Base-by-base conservation (phyloP, 2,113 vertebrate genomes). In the Oryzias curvinotus region DNA sequence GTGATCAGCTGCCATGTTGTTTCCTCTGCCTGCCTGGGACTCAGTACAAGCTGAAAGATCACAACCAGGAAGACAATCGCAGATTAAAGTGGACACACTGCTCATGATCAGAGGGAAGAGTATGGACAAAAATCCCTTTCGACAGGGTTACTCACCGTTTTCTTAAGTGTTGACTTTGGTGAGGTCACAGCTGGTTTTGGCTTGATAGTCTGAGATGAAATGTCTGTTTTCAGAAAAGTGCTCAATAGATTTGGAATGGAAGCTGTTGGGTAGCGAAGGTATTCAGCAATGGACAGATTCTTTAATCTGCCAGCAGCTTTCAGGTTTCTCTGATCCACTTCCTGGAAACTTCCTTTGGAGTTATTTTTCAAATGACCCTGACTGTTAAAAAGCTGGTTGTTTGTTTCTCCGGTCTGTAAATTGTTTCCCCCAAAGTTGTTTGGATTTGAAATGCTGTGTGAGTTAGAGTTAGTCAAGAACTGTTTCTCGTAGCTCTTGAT, bases 351-450 rank as follows among this genome's bases (percentile, higher is more conserved):
- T 65, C 30, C 5, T 5, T 80, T 65, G 14, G 5, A 17, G 7
- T 80, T 73, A 7, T 78, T 74, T 15, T 87, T 73, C 41, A 25
- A 17, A 36, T n/a, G 63, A 56, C 26, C 47, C 25, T 61, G 44
- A 45, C 83, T 73, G 4, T 87, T 83, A 52, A 92, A 92, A 73
- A 89, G 90, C 50, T 57, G 49, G 81, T 92, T 91, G 91, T 82
- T 45, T 90, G 81, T 45, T 56, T 45, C 14, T 23, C 86, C 83
- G 73, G 78, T 89, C 43, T 90, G 83, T 19, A 68, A 65, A 56
- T 87, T 74, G 78, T 75, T 90, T 44, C 89, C 88, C 1, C 86
- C 86, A 25, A 91, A 91, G 69, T 67, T 50, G 8, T 85, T 85
- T 26, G 82, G 23, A 15, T 79, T 59, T 15, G 2, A 60, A 77